phyloP scores from a whole-genome alignment of 2,888 invertebrate genomes.

The Rotaria magnacalcarata region DNA sequence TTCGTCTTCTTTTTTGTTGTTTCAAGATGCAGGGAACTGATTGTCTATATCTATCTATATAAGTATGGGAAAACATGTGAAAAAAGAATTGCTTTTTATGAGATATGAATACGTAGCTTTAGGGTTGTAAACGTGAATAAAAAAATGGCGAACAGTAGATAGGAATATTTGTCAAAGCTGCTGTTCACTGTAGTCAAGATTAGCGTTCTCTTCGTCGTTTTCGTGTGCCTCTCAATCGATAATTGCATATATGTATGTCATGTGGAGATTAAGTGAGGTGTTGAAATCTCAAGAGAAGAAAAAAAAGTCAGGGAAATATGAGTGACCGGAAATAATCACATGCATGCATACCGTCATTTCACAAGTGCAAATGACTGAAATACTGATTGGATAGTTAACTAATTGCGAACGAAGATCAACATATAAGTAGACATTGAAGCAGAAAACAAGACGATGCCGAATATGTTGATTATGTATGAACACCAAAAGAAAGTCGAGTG shows the following conservation, averaged over 20 bases:
- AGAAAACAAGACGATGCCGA: not conserved
- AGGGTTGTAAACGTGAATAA: not conserved
- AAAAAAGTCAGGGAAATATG: not conserved
- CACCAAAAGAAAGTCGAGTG: not conserved
- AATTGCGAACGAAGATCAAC: not conserved
- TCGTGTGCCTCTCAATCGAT: not conserved
- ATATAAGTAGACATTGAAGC: not conserved
- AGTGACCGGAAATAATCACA: slow-evolving; percentile 6
- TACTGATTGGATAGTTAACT: not conserved
- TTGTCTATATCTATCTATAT: slow-evolving; percentile 4
- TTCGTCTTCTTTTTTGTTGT: not conserved
- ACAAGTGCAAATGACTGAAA: not conserved
- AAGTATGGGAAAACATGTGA: not conserved
- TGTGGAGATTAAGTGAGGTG: not conserved
- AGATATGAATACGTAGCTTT: not conserved
- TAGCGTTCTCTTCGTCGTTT: no score
- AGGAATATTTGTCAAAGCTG: no score
- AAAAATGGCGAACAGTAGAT: no score
- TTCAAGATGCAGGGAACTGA: not conserved
- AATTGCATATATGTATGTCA: not conserved
- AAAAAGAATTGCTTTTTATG: not conserved
- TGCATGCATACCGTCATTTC: no score
- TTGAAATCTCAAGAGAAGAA: slow-evolving; percentile 6
- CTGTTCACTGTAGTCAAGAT: no score
- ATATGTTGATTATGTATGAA: not conserved